Conservation (phyloP, 2,113 vertebrate species). For the Cisticola juncidis region DNA sequence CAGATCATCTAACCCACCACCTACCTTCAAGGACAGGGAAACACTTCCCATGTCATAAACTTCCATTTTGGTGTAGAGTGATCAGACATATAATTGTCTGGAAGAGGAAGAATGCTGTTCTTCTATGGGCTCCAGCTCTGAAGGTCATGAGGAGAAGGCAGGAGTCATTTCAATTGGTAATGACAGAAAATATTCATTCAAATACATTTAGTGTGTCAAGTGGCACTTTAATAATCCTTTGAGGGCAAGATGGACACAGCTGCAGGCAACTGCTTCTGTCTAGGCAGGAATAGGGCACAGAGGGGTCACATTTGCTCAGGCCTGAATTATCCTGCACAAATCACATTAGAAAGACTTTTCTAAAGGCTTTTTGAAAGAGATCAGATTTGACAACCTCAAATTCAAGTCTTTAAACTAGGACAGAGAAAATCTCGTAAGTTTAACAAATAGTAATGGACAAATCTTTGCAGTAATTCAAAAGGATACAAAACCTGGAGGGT, state of each 20-base stretch:
- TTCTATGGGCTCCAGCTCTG: neutral
- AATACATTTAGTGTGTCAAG: constrained; percentile 6
- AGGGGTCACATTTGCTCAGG: constrained; percentile 25
- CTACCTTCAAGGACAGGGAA: neutral
- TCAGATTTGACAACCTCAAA: neutral
- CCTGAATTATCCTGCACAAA: neutral
- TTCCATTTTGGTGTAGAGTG: neutral
- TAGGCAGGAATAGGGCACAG: neutral
- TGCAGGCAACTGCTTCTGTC: constrained; percentile 40
- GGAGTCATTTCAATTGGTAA: neutral
- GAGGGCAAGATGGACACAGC: constrained; percentile 34
- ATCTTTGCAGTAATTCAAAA: neutral
- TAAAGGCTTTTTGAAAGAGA: neutral
- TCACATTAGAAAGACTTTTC: neutral
- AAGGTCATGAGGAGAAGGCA: constrained; percentile 5
- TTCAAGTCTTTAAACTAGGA: neutral
- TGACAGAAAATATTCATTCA: constrained; percentile 31
- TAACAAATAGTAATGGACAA: neutral
- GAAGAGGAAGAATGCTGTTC: neutral
- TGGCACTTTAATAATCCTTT: constrained; percentile 29
- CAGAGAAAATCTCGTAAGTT: neutral
- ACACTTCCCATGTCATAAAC: neutral
- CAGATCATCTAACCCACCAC: neutral
- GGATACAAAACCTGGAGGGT: neutral
- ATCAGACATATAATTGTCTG: neutral